These are phyloP conservation scores for Aleiodes alternator DNA, from an alignment of 2,888 invertebrate genomes.

Conservation along the genomic window DNA sequence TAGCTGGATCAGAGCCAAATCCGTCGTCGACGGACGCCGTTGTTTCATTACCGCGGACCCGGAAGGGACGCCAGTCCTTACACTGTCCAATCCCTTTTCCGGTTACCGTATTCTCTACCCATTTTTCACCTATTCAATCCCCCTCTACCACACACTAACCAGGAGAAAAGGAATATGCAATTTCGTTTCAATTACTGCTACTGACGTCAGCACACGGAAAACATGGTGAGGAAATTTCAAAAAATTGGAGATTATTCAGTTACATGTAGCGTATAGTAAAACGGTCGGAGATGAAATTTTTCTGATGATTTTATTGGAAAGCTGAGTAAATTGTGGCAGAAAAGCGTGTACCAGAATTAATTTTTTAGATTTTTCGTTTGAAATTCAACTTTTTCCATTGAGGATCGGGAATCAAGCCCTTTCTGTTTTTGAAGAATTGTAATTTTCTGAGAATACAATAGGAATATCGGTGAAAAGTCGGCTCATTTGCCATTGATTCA, in stretches of 20 bases:
- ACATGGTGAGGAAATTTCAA: not conserved
- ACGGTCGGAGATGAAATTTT: no score
- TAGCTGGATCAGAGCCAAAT: slow-evolving; percentile 67
- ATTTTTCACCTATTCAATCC: slow-evolving; percentile 42
- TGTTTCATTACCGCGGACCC: slow-evolving; percentile 55
- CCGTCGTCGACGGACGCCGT: slow-evolving; percentile 56
- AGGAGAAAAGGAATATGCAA: slow-evolving; percentile 25
- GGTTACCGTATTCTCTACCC: slow-evolving; percentile 29
- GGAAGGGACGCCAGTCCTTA: slow-evolving; percentile 50
- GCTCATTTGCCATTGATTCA: no score
- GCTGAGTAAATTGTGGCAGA: no score
- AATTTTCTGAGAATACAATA: no score
- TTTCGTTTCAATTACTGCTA: slow-evolving; percentile 36
- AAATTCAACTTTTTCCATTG: no score
- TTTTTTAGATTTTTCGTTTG: no score
- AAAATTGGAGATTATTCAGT: slow-evolving; percentile 5
- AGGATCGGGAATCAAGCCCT: no score
- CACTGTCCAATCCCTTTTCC: slow-evolving; percentile 37
- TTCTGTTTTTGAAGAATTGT: no score
- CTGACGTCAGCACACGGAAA: slow-evolving; percentile 21
- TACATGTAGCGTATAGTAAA: not conserved
- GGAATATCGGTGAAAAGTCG: no score
- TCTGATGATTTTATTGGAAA: no score
- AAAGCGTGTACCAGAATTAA: no score
- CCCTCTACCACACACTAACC: slow-evolving; percentile 35